Evolutionary conservation across 2,888 invertebrate species (phyloP).

Genomic region (Tetranychus truncatus): DNA sequence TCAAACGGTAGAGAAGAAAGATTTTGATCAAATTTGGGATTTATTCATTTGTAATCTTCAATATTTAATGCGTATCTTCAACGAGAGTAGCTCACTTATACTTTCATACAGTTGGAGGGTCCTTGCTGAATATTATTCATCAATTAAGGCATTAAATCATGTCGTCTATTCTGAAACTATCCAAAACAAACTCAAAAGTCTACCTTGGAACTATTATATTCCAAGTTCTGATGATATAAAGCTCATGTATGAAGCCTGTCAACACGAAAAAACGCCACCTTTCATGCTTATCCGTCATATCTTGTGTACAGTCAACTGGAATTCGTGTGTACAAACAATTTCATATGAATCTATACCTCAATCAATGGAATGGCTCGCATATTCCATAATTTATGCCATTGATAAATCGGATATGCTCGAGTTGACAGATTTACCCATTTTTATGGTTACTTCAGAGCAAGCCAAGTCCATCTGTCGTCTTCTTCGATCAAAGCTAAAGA

Average conservation of each 20-base stretch:
- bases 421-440: not conserved
- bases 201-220: constrained; percentile 17
- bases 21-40: constrained; percentile 18
- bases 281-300: constrained; percentile 14
- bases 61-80: constrained; percentile 14
- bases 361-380: constrained; percentile 17
- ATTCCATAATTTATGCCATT: constrained; percentile 13
- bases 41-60: constrained; percentile 16
- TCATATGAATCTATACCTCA: constrained; percentile 14
- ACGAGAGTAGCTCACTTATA: constrained; percentile 1
- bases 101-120: constrained; percentile 18
- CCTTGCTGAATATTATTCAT: constrained; percentile 13
- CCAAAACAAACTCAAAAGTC: constrained; percentile 12
- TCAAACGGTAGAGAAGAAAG: constrained; percentile 8
- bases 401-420: constrained; percentile 12
- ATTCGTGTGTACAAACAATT: constrained; percentile 11
- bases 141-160: constrained; percentile 12
- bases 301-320: constrained; percentile 16
- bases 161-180: constrained; percentile 8
- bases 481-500: constrained; percentile 9
- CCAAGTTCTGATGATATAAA: constrained; percentile 18
- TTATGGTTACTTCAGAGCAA: constrained; percentile 11
- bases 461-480: constrained; percentile 14
- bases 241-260: constrained; percentile 18
- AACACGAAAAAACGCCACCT: constrained; percentile 8